Evolutionary conservation across 1,140 invertebrate genomes (phyloP), one percentile per base, ranked within the genome.

Genomic region (Apis cerana): DNA sequence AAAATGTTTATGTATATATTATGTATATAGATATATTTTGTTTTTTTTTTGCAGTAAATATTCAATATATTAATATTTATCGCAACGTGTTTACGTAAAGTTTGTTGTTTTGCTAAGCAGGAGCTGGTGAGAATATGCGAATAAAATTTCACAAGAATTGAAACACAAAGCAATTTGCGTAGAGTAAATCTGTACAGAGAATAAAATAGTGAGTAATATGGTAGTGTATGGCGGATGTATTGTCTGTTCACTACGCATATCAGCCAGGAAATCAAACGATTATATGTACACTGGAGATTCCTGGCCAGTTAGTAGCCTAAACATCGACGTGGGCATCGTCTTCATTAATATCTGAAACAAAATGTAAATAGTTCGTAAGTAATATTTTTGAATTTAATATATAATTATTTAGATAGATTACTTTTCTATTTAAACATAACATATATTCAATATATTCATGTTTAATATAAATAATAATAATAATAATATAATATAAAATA

Each of bases 311-410:
- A 99, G 95, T 92, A 99, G 95, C 90, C 99, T 96, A 95, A 99
- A 99, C 98, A 99, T 99, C 74, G 99, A 99, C 82, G 99, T 99
- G 85, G 99, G 99, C 99, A 99, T 99, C 72, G 99, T 99, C 95
- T 99, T 99, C 99, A 99, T 99, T 85, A 99, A 96, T 90, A 99
- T 99, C 98, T 99, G 95, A 43, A 96, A 96, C 69, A 82, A 87
- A 88, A 70, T 12, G 81, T 33, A 23, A 0, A 43, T 43, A n/a
- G 52, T 65, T 61, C 15, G 68, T 77, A 68, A 23, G 59, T 50
- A 59, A 48, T 21, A 48, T 76, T 43, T 43, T 43, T 43, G 33
- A 43, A 43, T 43, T 43, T 43, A 43, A 43, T 0, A 43, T 2
- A 43, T 7, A 43, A 43, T 43, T 43, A 43, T 43, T 43, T 43